Evolutionary conservation across 2,888 invertebrate genomes (phyloP).

Genomic region (Pyrrhosoma nymphula): DNA sequence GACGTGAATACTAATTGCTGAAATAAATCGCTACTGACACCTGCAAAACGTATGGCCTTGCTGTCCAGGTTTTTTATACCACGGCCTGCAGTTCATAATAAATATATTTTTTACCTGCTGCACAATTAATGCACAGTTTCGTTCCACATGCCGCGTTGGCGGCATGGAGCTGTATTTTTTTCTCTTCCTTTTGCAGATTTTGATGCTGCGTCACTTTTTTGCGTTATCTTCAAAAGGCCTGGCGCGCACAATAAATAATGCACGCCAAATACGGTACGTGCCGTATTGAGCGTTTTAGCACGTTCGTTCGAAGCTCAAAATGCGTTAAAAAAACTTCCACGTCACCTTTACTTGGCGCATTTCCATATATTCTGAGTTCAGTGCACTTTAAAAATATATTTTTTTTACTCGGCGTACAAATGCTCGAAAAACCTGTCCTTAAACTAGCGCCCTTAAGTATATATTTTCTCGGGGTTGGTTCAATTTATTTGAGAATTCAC

Average conservation of each 20-base stretch:
- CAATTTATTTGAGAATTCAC: too few species aligned
- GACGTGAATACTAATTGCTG: not conserved
- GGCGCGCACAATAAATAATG: not conserved
- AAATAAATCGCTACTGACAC: slow-evolving; percentile 9
- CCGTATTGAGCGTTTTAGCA: not conserved
- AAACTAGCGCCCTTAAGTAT: not conserved
- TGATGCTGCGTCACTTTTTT: not conserved
- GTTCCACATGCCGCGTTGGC: not conserved
- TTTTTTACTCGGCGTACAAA: not conserved
- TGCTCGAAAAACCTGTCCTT: not conserved
- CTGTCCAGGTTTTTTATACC: not conserved
- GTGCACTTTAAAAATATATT: not conserved
- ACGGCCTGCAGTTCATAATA: not conserved
- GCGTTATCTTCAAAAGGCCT: not conserved
- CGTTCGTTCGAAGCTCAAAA: not conserved
- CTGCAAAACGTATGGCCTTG: not conserved
- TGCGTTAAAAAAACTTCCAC: not conserved
- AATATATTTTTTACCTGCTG: not conserved
- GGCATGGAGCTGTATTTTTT: not conserved
- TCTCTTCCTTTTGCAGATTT: not conserved
- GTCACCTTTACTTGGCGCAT: not conserved
- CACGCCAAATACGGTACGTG: not conserved
- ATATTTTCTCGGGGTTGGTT: too few species aligned
- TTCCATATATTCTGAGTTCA: not conserved
- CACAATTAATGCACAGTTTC: not conserved